phyloP scores from a whole-genome alignment of 2,888 invertebrate species.

The Neuroscelio doddi region DNA sequence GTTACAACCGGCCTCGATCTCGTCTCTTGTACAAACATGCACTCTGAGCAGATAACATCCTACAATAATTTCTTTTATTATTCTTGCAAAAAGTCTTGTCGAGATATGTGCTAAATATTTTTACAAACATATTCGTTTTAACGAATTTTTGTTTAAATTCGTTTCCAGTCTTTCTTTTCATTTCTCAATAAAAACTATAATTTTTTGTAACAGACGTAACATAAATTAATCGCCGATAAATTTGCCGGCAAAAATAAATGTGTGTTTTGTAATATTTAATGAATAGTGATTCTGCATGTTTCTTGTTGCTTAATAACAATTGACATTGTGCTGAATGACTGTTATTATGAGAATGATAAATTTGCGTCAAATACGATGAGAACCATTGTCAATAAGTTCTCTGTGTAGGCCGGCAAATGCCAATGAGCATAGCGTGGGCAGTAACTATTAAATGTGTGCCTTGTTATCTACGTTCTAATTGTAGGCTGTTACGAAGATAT shows the following conservation, averaged over 20 bases:
- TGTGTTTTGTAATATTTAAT: conserved; percentile 5
- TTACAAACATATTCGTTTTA: no score
- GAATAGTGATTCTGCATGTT: conserved; percentile 2
- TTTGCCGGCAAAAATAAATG: no score
- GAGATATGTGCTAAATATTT: no score
- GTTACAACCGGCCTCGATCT: conserved; percentile 9
- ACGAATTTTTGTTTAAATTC: no score
- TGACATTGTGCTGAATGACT: conserved; percentile 19
- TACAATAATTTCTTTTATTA: conserved; percentile 6
- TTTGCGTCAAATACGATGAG: conserved; percentile 45
- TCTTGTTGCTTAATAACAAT: conserved; percentile 22
- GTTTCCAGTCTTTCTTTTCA: no score
- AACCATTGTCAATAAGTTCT: conserved; percentile 41
- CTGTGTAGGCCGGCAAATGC: conserved; percentile 40
- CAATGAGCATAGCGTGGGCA: conserved; percentile 33
- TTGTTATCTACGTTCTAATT: conserved; percentile 48
- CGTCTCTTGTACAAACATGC: conserved; percentile 8
- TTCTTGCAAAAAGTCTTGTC: no score
- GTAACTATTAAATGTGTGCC: conserved; percentile 38
- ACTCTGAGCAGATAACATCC: conserved; percentile 4
- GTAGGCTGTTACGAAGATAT: conserved; percentile 15
- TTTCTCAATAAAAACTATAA: no score
- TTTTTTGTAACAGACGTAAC: no score
- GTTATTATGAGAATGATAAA: conserved; percentile 44
- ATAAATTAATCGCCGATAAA: conserved; percentile 3